Base-by-base conservation (phyloP, 1,140 invertebrate species). In the Drosophila parvula region DNA sequence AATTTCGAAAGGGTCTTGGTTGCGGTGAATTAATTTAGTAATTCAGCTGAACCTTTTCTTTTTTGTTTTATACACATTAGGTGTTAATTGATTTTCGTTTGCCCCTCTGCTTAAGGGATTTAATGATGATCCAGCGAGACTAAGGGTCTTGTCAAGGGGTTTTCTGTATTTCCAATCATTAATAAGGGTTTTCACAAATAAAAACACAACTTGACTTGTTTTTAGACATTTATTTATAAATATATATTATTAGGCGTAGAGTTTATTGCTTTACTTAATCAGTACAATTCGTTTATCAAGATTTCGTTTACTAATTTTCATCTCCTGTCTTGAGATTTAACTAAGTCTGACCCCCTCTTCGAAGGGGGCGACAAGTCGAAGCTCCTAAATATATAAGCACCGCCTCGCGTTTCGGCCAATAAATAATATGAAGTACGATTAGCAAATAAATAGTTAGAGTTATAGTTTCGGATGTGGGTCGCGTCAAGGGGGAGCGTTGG, bases 201-300 rank as follows among this genome's bases (percentile, higher is more conserved):
- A 38, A 50, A 64, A 40, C 4, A 3, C 7, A 5, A n/a, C 4
- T 22, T 18, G 5, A 18, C 47, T 78, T 69, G 27, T 63, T 40
- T 86, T 77, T 77, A 77, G 74, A 60, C 58, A 70, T 78, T 69
- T 69, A 47, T 71, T 70, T 56, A 67, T 47, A 57, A 47, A 58
- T 86, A 73, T 64, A 63, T 59, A 78, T 81, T 57, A 68, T 81
- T 67, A 81, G 60, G 61, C 38, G 55, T 83, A 83, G 59, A 76
- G 58, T 86, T 81, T 74, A 83, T 86, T 89, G 83, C 84, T 77
- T 91, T 91, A 91, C 90, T 91, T 91, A 91, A 81, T 91, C 90
- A 91, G 79, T 91, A 91, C 85, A 90, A 86, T 91, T 90, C 73
- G 75, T 91, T 88, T 91, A 84, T 64, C 50, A 80, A 63, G 50